These are phyloP conservation scores for Druon quercuslanigerum DNA, from an alignment of 1,140 invertebrate species.

Conservation along the genomic window DNA sequence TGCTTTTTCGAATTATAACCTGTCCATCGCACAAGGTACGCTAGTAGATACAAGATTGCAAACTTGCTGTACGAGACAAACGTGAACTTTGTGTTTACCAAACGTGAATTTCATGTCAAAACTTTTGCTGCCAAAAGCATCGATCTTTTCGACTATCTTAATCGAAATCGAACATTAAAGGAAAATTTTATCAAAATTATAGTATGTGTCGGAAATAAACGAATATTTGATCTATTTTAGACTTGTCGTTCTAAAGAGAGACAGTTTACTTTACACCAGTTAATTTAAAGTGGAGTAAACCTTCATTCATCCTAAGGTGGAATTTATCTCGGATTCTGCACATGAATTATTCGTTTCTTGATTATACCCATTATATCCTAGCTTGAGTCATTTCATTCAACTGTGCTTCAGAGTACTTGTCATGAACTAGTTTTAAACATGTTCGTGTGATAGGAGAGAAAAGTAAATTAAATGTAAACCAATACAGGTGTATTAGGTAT, in stretches of 20 bases:
- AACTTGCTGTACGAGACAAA: background rate
- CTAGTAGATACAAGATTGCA: background rate
- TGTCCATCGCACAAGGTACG: background rate
- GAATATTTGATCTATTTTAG: too few species aligned
- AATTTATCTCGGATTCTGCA: background rate
- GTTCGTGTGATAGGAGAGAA: background rate
- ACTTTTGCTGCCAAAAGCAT: background rate
- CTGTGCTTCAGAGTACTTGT: constrained; percentile 1
- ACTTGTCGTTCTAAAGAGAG: background rate
- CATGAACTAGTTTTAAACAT: constrained; percentile 5
- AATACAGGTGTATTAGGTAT: background rate
- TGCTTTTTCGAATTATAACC: background rate
- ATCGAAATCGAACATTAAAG: background rate
- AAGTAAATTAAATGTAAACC: constrained; percentile 2
- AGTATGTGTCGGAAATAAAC: too few species aligned
- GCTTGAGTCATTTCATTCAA: background rate
- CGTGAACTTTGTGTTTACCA: constrained; percentile 3
- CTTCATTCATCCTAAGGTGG: background rate
- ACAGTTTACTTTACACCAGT: background rate
- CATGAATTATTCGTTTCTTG: constrained; percentile 19
- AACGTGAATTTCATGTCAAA: constrained; percentile 12
- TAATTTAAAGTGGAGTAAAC: background rate
- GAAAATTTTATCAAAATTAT: background rate
- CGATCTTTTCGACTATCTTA: background rate
- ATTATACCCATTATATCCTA: background rate